Base-by-base conservation (phyloP, 2,797 vertebrate genomes). In the Otus scops region DNA sequence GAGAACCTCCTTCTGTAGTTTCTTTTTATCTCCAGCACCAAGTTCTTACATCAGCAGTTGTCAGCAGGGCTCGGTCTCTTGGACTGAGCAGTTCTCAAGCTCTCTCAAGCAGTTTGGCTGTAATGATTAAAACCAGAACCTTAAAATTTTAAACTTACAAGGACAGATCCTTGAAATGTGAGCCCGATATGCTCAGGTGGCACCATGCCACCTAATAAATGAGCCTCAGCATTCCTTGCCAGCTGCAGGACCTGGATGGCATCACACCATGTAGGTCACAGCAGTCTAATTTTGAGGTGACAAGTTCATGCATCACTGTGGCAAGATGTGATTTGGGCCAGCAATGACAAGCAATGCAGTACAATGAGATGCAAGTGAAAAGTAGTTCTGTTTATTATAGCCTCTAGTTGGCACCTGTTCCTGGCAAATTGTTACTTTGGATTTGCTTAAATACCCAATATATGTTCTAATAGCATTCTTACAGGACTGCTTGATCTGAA, bases 221-320 rank as follows among this genome's bases (percentile, higher is more conserved):
- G 39, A 80, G 20, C n/a, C n/a, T 85, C 39, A 34, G 54, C 45
- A 8, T 88, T 85, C 34, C 4, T 43, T 89, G 82, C 59, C 71
- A 85, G 61, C 45, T 70, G 32, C 74, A 48, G 53, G 15, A 22
- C 26, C 61, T 56, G 30, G 0, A 1, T 0, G 0, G 12, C 32
- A 41, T 56, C 38, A 2, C 57, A 59, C 45, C 45, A 6, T 6
- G 63, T 68, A 51, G 83, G 67, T 74, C 22, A 9, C 30, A 51
- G 57, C 53, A 81, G 48, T 51, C 43, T 82, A 67, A 7, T 68
- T 70, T 60, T 67, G 70, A 92, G 57, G 71, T 48, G 71, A 69
- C 71, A 69, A 64, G 68, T 82, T 88, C n/a, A 56, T 60, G 36
- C 27, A 24, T 75, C 50, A 30, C 56, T 60, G 64, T 75, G 59